Evolutionary conservation across 2,888 invertebrate species (phyloP).

Genomic region (Metalampra italica): DNA sequence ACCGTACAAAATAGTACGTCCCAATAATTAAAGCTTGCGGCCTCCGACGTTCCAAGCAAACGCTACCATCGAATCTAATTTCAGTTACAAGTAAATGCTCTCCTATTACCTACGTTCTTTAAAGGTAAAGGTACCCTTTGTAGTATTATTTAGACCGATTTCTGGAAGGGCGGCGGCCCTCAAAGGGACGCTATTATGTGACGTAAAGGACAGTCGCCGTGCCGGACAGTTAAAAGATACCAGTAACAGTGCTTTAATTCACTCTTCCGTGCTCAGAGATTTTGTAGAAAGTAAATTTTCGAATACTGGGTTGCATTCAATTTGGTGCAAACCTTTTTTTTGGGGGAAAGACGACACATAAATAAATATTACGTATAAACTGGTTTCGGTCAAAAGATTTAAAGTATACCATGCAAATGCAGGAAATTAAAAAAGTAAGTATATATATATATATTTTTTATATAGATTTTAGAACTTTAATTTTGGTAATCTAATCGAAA

Average conservation of each 20-base stretch:
- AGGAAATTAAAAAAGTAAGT: too few relatives aligned
- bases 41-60: too few relatives aligned
- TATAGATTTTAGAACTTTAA: too few relatives aligned
- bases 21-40: too few relatives aligned
- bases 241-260: conserved; percentile 28
- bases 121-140: conserved; percentile 15
- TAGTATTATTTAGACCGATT: conserved; percentile 14
- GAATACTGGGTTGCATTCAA: neutral
- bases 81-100: too few relatives aligned
- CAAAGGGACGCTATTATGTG: conserved; percentile 29
- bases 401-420: too few relatives aligned
- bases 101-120: neutral
- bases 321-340: neutral
- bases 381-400: too few relatives aligned
- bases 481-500: too few relatives aligned
- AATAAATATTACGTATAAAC: too few relatives aligned
- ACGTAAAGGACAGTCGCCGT: conserved; percentile 23
- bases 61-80: too few relatives aligned
- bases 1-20: too few relatives aligned
- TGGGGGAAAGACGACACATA: neutral
- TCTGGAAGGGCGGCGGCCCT: conserved; percentile 26
- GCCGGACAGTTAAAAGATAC: conserved; percentile 19
- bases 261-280: conserved; percentile 23
- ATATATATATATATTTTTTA: too few relatives aligned
- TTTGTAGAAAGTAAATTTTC: neutral